Evolutionary conservation across 2,888 invertebrate genomes (phyloP).

Genomic region (Pristionchus mayeri): DNA sequence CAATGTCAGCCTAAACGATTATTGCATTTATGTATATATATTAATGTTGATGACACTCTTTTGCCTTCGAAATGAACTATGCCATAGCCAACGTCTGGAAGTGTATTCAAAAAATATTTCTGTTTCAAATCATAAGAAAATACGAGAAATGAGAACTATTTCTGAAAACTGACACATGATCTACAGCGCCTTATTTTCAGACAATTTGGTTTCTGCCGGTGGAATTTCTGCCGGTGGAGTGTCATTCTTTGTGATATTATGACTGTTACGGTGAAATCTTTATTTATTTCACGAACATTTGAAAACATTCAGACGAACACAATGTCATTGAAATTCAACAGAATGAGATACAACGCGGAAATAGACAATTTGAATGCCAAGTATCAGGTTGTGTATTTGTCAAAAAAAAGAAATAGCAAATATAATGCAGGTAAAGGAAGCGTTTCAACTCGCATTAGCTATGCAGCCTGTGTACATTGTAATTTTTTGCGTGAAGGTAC

Average conservation of each 20-base stretch:
- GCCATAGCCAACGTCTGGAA: too few species aligned
- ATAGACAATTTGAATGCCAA: background rate
- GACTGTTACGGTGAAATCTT: background rate
- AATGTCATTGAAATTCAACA: background rate
- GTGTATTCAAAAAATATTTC: too few species aligned
- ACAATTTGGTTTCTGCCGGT: background rate
- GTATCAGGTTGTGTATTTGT: too few species aligned
- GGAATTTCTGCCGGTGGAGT: too few species aligned
- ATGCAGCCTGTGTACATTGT: slow-evolving; percentile 6
- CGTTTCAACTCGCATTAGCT: background rate
- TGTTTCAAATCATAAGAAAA: too few species aligned
- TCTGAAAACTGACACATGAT: too few species aligned
- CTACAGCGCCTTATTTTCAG: background rate
- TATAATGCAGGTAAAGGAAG: background rate
- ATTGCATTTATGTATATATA: too few species aligned
- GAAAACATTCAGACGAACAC: background rate
- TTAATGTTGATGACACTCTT: too few species aligned
- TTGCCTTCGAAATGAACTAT: too few species aligned
- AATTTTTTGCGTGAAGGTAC: slow-evolving; percentile 14
- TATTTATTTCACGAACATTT: background rate
- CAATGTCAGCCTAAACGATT: background rate
- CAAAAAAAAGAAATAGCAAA: too few species aligned
- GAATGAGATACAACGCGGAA: background rate
- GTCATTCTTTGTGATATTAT: background rate
- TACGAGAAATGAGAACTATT: too few species aligned